A percentile compares a stretch with the other conserved stretches of the same genome.
Evolutionary conservation across 2,113 vertebrate species (phyloP).

Genomic region (Ancistrus triradiatus): DNA sequence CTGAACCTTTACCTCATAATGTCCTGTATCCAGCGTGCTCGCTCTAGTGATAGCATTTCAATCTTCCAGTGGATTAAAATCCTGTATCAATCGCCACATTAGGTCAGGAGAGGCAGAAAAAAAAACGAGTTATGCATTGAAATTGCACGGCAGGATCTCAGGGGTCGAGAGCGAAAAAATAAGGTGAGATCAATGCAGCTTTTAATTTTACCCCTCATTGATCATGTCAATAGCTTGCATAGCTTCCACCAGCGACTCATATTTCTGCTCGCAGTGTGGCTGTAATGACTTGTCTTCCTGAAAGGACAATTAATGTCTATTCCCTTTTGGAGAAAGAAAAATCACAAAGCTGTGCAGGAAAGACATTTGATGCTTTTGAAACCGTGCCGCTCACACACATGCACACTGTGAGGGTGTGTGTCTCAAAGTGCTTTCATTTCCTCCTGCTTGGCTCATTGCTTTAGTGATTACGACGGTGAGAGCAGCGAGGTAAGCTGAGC

Average conservation of each 20-base stretch:
- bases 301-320: constrained; percentile 30
- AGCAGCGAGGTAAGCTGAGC: constrained; percentile 37
- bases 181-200: constrained; percentile 48
- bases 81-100: constrained; percentile 34
- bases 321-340: constrained; percentile 9
- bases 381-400: constrained; percentile 11
- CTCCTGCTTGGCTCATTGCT: constrained; percentile 37
- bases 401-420: not conserved
- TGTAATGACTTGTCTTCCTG: constrained; percentile 31
- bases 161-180: constrained; percentile 20
- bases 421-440: constrained; percentile 29
- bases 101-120: constrained; percentile 31
- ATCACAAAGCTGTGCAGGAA: constrained; percentile 11
- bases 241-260: constrained; percentile 42
- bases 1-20: not conserved
- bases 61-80: constrained; percentile 32
- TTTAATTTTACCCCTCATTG: constrained; percentile 57
- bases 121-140: constrained; percentile 42
- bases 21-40: not conserved
- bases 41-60: constrained; percentile 32
- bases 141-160: constrained; percentile 36
- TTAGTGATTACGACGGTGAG: constrained; percentile 32
- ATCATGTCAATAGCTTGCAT: constrained; percentile 49
- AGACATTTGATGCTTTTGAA: constrained; percentile 23
- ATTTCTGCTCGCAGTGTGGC: constrained; percentile 26